A percentile compares a stretch with the other conserved stretches of the same genome.
Conservation (phyloP, 2,888 invertebrate genomes). For the Brachypalpus laphriformis region DNA sequence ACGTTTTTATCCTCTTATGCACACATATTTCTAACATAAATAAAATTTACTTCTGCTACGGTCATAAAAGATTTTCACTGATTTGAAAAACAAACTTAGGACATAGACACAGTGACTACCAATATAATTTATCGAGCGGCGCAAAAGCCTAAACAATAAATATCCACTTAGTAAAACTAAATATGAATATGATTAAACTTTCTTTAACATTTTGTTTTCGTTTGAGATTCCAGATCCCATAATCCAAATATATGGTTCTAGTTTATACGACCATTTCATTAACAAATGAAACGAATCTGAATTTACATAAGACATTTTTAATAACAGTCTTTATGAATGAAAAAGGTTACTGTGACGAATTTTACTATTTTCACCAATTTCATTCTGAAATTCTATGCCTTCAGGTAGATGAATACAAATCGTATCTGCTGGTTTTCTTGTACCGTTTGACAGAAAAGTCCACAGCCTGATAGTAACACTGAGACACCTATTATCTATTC, state of each 20-base stretch:
- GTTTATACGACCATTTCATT: background rate
- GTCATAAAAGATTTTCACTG: too few relatives aligned
- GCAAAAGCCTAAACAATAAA: background rate
- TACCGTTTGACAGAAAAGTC: background rate
- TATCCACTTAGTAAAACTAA: background rate
- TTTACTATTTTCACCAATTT: background rate
- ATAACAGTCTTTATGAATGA: background rate
- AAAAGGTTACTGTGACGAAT: constrained; percentile 12
- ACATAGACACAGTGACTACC: too few relatives aligned
- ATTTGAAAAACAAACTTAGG: too few relatives aligned
- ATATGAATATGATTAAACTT: background rate
- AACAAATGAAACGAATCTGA: background rate
- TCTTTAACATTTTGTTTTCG: background rate
- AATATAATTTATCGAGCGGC: background rate
- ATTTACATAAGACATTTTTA: background rate
- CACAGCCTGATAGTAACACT: background rate
- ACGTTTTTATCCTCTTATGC: too few relatives aligned
- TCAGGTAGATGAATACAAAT: background rate
- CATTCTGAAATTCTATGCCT: background rate
- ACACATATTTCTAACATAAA: too few relatives aligned
- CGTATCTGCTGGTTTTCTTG: background rate
- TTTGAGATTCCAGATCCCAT: background rate
- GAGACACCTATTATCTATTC: background rate
- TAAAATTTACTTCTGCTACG: too few relatives aligned
- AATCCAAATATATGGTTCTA: background rate